Evolutionary conservation across 2,113 vertebrate species (phyloP).

Genomic region (Henicopernis longicauda): DNA sequence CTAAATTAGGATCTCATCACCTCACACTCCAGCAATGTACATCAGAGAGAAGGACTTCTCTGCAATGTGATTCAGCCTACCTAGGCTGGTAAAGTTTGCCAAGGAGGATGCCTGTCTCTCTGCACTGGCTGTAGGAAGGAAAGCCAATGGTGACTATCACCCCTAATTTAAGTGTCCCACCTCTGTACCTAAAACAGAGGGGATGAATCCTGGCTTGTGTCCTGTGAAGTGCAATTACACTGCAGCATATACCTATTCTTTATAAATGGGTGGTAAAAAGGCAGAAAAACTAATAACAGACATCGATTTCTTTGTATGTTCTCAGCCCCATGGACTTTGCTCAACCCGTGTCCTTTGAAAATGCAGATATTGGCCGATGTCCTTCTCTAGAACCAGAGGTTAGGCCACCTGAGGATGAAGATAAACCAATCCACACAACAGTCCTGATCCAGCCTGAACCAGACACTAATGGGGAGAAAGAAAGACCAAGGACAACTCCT

Average conservation of each 20-base stretch:
- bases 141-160: background rate
- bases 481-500: background rate
- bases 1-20: background rate
- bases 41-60: background rate
- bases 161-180: background rate
- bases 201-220: background rate
- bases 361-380: slow-evolving; percentile 92
- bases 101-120: background rate
- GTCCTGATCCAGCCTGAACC: slow-evolving; percentile 38
- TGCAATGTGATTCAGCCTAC: background rate
- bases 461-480: background rate
- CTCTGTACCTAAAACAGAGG: background rate
- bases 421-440: slow-evolving; percentile 30
- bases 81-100: background rate
- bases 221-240: background rate
- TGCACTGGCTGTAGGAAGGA: background rate
- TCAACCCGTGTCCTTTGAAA: slow-evolving; percentile 86
- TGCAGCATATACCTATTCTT: background rate
- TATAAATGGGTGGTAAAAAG: background rate
- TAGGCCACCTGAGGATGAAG: slow-evolving; percentile 48
- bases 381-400: slow-evolving; percentile 66
- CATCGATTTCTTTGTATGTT: slow-evolving; percentile 8
- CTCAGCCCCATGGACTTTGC: slow-evolving; percentile 92
- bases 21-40: background rate
- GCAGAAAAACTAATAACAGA: background rate